Evolutionary conservation across 2,797 vertebrate species (phyloP).

Genomic region (Esox lucius): DNA sequence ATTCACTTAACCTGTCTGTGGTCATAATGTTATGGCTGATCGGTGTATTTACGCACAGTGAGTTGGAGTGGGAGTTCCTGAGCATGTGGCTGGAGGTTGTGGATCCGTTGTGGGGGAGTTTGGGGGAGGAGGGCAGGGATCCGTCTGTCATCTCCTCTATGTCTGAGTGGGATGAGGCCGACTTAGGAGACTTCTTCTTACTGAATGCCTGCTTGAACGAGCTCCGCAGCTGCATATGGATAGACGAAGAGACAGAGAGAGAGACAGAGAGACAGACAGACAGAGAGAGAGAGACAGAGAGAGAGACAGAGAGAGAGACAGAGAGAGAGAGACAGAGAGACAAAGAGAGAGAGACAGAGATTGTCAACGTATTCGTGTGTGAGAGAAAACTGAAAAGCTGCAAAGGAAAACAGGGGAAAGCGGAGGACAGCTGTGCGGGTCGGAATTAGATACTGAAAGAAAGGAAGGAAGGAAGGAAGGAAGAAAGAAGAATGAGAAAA

Average conservation of each 20-base stretch:
- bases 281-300: too few relatives aligned
- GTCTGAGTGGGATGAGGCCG: conserved; percentile 96
- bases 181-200: conserved; percentile 98
- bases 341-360: conserved; percentile 5
- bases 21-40: too few relatives aligned
- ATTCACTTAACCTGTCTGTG: too few relatives aligned
- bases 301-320: background rate
- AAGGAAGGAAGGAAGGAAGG: conserved; percentile 13
- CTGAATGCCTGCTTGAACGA: conserved; percentile 99
- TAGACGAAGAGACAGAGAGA: background rate
- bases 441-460: conserved; percentile 16
- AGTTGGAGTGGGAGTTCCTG: conserved; percentile 91
- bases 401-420: conserved; percentile 28
- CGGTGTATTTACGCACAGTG: conserved; percentile 76
- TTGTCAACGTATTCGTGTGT: conserved; percentile 7
- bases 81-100: conserved; percentile 78
- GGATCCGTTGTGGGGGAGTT: conserved; percentile 87
- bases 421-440: conserved; percentile 29
- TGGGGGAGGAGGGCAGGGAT: conserved; percentile 92
- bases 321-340: background rate
- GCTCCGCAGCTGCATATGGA: conserved; percentile 84
- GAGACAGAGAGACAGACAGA: background rate
- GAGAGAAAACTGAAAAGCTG: background rate
- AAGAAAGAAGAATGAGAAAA: background rate
- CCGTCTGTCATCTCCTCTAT: conserved; percentile 99